Base-by-base conservation (phyloP, 2,797 vertebrate species). In the Macrochelys suwanniensis region DNA sequence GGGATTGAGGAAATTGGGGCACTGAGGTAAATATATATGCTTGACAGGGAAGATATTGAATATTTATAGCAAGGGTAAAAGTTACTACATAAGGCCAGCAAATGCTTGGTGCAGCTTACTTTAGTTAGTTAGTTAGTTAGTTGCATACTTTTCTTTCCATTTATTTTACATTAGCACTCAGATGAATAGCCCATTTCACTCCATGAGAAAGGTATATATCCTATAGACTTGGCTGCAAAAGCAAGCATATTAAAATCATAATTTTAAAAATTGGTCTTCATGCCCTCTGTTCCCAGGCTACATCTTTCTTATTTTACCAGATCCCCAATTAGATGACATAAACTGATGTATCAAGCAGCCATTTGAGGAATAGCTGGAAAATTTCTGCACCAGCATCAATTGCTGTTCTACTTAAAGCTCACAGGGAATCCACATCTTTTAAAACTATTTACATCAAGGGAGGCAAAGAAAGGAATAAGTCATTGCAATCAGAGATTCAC, bases 401-500 rank as follows among this genome's bases (percentile, higher is more conserved):
- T 11, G 51, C 3, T 89, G 1, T 3, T 74, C 87, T 49, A 51
- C 28, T 25, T 94, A 47, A 94, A 88, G 17, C 65, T 92, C 86
- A 68, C 49, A 6, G 19, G 28, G 11, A 78, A 9, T 0, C 1
- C 31, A 65, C 0, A 9, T 56, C 94, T 95, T 86, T 3, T 96
- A 88, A 91, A 2, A 85, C 59, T 85, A 82, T 7, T 16, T 56
- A 84, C 84, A 80, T 82, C 49, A 85, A 17, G 56, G 31, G 25
- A 47, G 45, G 45, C 42, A 84, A 90, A 68, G n/a, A 68, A 91
- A 82, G 16, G 4, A 68, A 17, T 37, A 45, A 12, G 68, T 53
- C 5, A 81, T 49, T n/a, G 91, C 89, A 95, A 89, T 61, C 50
- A 94, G 80, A 42, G 9, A 85, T 89, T 93, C 88, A 76, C 42